phyloP scores from a whole-genome alignment of 2,888 invertebrate genomes.

The Synanthedon myopaeformis region DNA sequence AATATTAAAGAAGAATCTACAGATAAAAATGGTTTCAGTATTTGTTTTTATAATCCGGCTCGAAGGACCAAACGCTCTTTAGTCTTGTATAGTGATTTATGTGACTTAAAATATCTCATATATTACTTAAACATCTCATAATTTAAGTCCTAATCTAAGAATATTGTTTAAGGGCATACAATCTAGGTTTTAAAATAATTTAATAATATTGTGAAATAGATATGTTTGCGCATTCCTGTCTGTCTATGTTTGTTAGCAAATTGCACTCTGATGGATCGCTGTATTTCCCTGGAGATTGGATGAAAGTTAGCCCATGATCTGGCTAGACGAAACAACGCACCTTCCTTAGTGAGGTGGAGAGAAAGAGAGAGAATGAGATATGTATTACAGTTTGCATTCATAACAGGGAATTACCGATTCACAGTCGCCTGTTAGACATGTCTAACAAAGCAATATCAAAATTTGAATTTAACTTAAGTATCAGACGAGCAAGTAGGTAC shows the following conservation, averaged over 20 bases:
- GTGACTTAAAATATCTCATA: too few relatives aligned
- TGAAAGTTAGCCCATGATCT: slow-evolving; percentile 1
- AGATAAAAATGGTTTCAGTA: too few relatives aligned
- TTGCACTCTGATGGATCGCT: slow-evolving; percentile 24
- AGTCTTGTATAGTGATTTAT: too few relatives aligned
- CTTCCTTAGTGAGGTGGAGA: slow-evolving; percentile 4
- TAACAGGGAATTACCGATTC: neutral
- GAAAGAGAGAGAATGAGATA: too few relatives aligned
- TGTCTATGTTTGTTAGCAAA: slow-evolving; percentile 20
- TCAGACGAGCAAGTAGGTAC: too few relatives aligned
- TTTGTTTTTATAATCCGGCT: too few relatives aligned
- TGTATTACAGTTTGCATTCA: neutral
- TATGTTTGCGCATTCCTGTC: neutral
- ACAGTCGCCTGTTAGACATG: neutral
- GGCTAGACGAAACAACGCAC: slow-evolving; percentile 22
- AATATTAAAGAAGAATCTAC: too few relatives aligned
- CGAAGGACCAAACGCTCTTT: too few relatives aligned
- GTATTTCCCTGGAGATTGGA: slow-evolving; percentile 28
- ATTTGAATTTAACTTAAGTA: neutral
- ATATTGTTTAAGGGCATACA: too few relatives aligned
- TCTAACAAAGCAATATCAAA: neutral
- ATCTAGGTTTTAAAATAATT: too few relatives aligned
- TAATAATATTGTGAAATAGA: neutral
- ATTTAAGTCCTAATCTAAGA: too few relatives aligned
- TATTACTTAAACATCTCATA: too few relatives aligned